These are phyloP conservation scores for Papilio demoleus DNA, from an alignment of 2,888 invertebrate species.

Conservation along the genomic window DNA sequence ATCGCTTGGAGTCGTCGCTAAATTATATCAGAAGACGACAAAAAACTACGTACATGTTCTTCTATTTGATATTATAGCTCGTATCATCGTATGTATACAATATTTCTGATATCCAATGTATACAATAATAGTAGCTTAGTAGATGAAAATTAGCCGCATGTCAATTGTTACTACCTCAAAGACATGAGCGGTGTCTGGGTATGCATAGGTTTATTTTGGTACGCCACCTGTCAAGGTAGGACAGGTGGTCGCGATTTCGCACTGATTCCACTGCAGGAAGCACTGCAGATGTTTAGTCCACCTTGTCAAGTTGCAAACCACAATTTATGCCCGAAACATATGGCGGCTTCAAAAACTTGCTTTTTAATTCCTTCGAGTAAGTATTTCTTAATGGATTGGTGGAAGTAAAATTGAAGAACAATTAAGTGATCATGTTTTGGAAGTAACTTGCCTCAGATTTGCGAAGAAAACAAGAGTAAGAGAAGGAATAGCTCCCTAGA, in stretches of 20 bases:
- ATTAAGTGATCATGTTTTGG: not conserved
- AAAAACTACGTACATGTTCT: not conserved
- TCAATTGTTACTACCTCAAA: not conserved
- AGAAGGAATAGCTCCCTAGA: too few species aligned
- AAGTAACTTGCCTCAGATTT: too few species aligned
- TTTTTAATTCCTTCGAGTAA: too few species aligned
- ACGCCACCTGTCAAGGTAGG: conserved; percentile 43
- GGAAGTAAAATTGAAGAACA: not conserved
- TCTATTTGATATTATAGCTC: too few species aligned
- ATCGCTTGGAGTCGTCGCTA: not conserved
- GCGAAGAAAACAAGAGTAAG: not conserved
- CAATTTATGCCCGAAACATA: conserved; percentile 52
- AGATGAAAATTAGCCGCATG: not conserved
- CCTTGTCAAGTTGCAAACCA: conserved; percentile 61
- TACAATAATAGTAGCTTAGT: not conserved
- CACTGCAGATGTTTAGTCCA: conserved; percentile 68
- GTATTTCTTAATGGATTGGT: not conserved
- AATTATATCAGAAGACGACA: not conserved
- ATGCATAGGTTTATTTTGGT: conserved; percentile 34
- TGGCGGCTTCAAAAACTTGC: conserved; percentile 4
- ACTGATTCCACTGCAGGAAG: conserved; percentile 61
- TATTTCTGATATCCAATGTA: not conserved
- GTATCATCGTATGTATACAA: not conserved
- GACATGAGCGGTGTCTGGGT: not conserved
- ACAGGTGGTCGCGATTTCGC: conserved; percentile 72